Evolutionary conservation across 1,140 invertebrate species (phyloP), one percentile per base, ranked within the genome.

Genomic region (Pemphigus obesinymphae): DNA sequence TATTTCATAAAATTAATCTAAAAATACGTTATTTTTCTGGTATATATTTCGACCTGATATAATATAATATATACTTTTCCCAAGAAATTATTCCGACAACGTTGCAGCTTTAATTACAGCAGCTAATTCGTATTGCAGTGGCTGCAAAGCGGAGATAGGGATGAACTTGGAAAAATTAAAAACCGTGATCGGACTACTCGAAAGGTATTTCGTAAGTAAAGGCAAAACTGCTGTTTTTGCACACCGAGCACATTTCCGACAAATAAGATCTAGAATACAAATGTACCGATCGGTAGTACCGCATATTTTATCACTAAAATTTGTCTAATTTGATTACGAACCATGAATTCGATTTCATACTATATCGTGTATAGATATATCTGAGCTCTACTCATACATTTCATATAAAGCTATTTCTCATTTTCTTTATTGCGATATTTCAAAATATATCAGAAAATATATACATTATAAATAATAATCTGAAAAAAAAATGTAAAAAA

Each of bases 111-210:
- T 80, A 63, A 80, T 80, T 80, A 45, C 76, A 80, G 15, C n/a
- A 29, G 37, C 76, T 80, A 80, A 80, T 80, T 63, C 76, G 23
- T n/a, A 50, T 48, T 50, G 43, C 43, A 15, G 23, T 0, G 6
- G 7, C 8, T 13, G 45, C 11, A 17, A 1, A 70, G 37, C 11
- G 23, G 8, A 29, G 37, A n/a, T n/a, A n/a, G 17, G 37, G 40
- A 23, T 45, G 66, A 70, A 45, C 37, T 43, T 43, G 70, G 23
- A 61, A 61, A 80, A 80, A 80, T 80, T 80, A 61, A 80, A 80
- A 61, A 80, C 76, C 76, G 76, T 80, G 76, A 80, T 80, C 76
- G 13, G 76, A 80, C 55, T 80, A 5, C 55, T 37, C 53, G 37
- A 61, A 45, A 43, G 37, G 55, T 63, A 43, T 80, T 40, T 55